Evolutionary conservation across 2,797 vertebrate species (phyloP).

Genomic region (Momotus momota): DNA sequence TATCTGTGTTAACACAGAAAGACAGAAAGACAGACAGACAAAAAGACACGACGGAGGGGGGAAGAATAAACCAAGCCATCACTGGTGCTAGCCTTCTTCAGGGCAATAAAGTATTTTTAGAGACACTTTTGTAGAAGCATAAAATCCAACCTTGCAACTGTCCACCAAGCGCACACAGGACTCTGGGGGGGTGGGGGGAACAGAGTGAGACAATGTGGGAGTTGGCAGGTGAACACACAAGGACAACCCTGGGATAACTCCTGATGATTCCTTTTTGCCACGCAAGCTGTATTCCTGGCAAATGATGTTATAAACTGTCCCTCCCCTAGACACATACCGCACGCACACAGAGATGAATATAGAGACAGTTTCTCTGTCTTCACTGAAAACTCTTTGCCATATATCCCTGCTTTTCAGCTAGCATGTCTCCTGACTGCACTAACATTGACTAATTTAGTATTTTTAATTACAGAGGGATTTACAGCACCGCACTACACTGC

Average conservation of each 20-base stretch:
- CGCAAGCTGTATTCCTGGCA: background rate
- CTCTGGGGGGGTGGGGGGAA: fast-evolving
- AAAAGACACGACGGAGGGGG: background rate
- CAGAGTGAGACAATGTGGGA: background rate
- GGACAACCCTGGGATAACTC: background rate
- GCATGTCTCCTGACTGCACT: slow-evolving; percentile 2
- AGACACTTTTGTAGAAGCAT: background rate
- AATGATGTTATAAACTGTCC: background rate
- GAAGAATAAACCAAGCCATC: background rate
- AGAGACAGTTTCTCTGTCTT: slow-evolving; percentile 2
- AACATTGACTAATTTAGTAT: slow-evolving; percentile 38
- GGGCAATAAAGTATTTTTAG: background rate
- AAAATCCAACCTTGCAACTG: background rate
- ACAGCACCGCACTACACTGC: slow-evolving; percentile 13
- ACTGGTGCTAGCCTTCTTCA: background rate
- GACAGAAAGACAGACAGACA: background rate
- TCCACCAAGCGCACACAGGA: background rate
- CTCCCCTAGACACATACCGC: background rate
- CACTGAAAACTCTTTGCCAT: no score
- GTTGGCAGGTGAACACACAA: background rate
- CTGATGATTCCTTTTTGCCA: background rate
- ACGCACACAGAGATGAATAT: background rate
- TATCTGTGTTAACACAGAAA: background rate
- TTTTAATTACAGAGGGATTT: slow-evolving; percentile 66
- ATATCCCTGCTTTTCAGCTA: background rate